Conservation (phyloP, 2,797 vertebrate genomes). For the Clarias fuscus region DNA sequence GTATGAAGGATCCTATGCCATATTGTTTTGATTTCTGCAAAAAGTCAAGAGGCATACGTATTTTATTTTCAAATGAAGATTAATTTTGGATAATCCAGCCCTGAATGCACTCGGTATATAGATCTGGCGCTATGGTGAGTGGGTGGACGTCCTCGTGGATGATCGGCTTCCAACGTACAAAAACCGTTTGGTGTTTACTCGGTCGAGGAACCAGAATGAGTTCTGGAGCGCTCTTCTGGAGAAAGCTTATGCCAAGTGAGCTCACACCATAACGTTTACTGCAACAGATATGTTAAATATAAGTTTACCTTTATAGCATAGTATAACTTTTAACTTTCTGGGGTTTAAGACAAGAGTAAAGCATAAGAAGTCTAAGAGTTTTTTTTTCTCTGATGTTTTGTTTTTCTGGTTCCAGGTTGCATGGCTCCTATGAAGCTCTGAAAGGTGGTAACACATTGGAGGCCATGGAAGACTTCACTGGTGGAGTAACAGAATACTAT, state of each 20-base stretch:
- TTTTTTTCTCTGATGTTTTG: background rate
- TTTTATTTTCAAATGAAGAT: too few species aligned
- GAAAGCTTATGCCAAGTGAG: constrained; percentile 98
- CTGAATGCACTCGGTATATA: constrained; percentile 35
- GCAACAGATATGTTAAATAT: background rate
- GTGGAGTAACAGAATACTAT: constrained; percentile 94
- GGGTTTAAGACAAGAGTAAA: background rate
- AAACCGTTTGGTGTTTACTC: constrained; percentile 88
- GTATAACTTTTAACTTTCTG: background rate
- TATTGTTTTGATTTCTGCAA: background rate
- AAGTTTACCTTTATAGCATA: background rate
- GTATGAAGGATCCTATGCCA: constrained; percentile 56
- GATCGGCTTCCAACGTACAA: constrained; percentile 88
- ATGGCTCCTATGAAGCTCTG: constrained; percentile 95
- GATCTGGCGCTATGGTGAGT: constrained; percentile 95
- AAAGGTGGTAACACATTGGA: constrained; percentile 96
- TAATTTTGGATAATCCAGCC: background rate
- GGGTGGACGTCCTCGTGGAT: constrained; percentile 92
- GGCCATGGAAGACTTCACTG: constrained; percentile 98
- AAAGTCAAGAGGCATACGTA: background rate
- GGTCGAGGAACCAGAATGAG: constrained; percentile 89
- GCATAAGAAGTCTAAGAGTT: background rate
- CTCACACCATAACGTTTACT: background rate
- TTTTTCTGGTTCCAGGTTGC: constrained; percentile 74
- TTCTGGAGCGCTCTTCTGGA: constrained; percentile 96